Evolutionary conservation across 2,888 invertebrate species (phyloP), one percentile per base, ranked within the genome.

Genomic region (Caenorhabditis drosophilae): DNA sequence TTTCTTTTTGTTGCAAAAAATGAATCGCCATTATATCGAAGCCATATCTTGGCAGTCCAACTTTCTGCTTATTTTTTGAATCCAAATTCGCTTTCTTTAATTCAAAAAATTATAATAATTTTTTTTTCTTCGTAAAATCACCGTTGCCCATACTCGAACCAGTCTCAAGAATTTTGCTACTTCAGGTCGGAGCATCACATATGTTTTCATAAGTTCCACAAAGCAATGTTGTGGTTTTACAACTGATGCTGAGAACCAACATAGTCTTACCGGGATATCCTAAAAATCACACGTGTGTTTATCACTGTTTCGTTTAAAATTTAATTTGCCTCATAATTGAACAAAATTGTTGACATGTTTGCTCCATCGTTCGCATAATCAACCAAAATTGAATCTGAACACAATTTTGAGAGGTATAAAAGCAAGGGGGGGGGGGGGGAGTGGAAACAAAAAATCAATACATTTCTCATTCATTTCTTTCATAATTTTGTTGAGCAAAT

Each of bases 1-100:
- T 80, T 3, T 82, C 83, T 3, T 77, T 81, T 62, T 85, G 85
- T 71, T 88, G 88, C 45, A 88, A 81, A 74, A 84, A 87, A 76
- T 86, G 86, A 7, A 88, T 82, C 0, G 86, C 84, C 85, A 88
- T 84, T 36, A 88, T 63, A 26, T 84, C 80, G 73, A 85, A 86
- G 27, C 85, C 84, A 69, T 86, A 85, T 1, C 87, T 79, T 1
- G 87, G 87, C 40, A 87, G 80, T 15, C 85, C 85, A 7, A 87
- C 87, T 46, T 81, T 79, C 18, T 84, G 82, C 63, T 85, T 85
- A 34, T 84, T 78, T 71, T 87, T 87, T 34, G 87, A 57, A 20
- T 54, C 52, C 2, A 70, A 44, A 0, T 54, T 60, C 4, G 50
- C 48, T 26, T 20, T 36, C 25, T 58, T 23, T 23, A 51, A 20